Base-by-base conservation (phyloP, 2,797 vertebrate species). In the Bradypus variegatus region DNA sequence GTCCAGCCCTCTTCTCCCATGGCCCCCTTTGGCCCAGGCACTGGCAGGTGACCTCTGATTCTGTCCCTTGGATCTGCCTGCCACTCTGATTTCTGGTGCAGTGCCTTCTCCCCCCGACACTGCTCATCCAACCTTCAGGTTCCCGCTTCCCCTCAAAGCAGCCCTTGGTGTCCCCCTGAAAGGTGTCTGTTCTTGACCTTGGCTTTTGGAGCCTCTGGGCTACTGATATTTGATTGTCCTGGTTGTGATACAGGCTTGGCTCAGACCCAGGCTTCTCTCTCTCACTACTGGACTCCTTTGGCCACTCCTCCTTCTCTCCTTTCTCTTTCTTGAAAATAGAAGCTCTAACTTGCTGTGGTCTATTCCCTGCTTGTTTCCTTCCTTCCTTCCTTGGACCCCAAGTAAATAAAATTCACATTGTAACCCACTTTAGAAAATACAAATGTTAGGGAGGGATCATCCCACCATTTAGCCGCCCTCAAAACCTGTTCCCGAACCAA, bases 101-200 rank as follows among this genome's bases (percentile, higher is more conserved):
- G 31, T 8, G 12, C 33, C 6, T 25, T 18, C n/a, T 5, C 5
- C 3, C 31, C 4, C 11, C 4, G 0, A 31, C 8, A 45, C 48
- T 31, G 86, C 41, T 48, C 31, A 65, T 38, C 41, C 9, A n/a
- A 36, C 12, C 50, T 48, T 45, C n/a, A 50, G 18, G 6, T 7
- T 64, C 48, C 33, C n/a, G 27, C 48, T 69, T 88, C 64, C 41
- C 36, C 58, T 82, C 15, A 45, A 8, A 38, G 64, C n/a, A 88
- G 48, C 64, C 27, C 25, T 19, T 15, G 36, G 38, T 75, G 45
- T n/a, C 11, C 3, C 13, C 2, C 6, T 41, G 19, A 27, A 83
- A 23, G 76, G 50, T 6, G 10, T 23, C 11, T 41, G 21, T 36
- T 25, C 11, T 14, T 48, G 67, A 70, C 53, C 16, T 73, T 45